phyloP scores from a whole-genome alignment of 1,140 invertebrate genomes.

The Lasioglossum baleicum region DNA sequence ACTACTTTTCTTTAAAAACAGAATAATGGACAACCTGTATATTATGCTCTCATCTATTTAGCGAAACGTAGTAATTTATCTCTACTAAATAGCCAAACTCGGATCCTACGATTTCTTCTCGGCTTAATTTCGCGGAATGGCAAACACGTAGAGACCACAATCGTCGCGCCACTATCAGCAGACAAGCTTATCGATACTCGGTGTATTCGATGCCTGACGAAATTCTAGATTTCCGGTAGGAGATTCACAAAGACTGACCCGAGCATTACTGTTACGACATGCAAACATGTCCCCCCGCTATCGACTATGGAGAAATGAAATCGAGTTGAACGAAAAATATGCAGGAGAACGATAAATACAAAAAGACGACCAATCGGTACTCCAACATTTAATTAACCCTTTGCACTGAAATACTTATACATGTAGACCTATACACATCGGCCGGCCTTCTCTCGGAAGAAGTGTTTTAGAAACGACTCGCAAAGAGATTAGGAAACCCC shows the following conservation, averaged over 20 bases:
- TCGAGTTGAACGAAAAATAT: neutral
- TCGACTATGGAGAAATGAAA: neutral
- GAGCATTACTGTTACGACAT: neutral
- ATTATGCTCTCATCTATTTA: too few species aligned
- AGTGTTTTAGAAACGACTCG: too few species aligned
- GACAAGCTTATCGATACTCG: conserved; percentile 5
- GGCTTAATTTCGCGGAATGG: neutral
- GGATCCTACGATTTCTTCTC: neutral
- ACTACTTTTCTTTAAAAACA: too few species aligned
- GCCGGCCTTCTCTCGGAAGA: too few species aligned
- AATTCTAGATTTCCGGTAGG: conserved; percentile 3
- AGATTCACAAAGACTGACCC: neutral
- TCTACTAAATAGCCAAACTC: too few species aligned
- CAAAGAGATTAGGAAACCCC: too few species aligned
- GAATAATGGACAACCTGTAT: too few species aligned
- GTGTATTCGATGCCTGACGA: conserved; percentile 1
- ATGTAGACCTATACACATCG: too few species aligned
- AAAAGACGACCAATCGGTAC: too few species aligned
- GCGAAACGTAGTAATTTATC: too few species aligned
- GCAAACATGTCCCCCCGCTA: neutral
- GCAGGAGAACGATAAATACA: neutral
- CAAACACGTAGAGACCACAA: neutral
- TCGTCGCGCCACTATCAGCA: neutral
- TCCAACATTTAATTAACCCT: too few species aligned
- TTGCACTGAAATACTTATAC: too few species aligned